Evolutionary conservation across 2,797 vertebrate species (phyloP).

Genomic region (Tamandua tetradactyla): DNA sequence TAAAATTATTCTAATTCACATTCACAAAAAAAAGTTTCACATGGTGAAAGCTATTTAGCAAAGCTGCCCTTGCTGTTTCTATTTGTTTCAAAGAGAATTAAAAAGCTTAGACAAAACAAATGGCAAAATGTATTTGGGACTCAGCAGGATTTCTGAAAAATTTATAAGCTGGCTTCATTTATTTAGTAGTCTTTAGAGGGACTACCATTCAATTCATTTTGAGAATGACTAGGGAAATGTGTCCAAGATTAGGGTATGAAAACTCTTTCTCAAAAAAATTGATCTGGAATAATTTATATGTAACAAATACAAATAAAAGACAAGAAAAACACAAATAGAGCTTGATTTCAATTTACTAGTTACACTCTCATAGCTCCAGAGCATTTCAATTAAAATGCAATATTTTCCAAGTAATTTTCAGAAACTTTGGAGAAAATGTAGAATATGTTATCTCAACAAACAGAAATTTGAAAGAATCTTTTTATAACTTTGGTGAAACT

Average conservation of each 20-base stretch:
- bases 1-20: neutral
- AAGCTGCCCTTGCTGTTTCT: neutral
- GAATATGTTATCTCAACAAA: neutral
- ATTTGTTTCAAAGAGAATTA: constrained; percentile 35
- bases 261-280: neutral
- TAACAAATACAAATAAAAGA: neutral
- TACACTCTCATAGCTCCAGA: neutral
- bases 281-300: constrained; percentile 16
- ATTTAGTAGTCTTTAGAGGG: neutral
- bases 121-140: neutral
- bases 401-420: neutral
- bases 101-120: constrained; percentile 31
- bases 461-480: neutral
- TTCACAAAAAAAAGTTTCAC: neutral
- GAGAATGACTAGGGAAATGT: neutral
- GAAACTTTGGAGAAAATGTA: neutral
- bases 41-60: neutral
- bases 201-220: constrained; percentile 8
- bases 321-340: neutral
- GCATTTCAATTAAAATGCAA: neutral
- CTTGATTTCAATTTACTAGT: neutral
- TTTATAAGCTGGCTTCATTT: constrained; percentile 2
- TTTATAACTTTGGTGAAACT: neutral
- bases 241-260: neutral
- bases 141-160: constrained; percentile 1